A percentile compares a stretch with the other conserved stretches of the same genome.
Evolutionary conservation across 2,888 invertebrate species (phyloP).

Genomic region (Caenorhabditis sp.): DNA sequence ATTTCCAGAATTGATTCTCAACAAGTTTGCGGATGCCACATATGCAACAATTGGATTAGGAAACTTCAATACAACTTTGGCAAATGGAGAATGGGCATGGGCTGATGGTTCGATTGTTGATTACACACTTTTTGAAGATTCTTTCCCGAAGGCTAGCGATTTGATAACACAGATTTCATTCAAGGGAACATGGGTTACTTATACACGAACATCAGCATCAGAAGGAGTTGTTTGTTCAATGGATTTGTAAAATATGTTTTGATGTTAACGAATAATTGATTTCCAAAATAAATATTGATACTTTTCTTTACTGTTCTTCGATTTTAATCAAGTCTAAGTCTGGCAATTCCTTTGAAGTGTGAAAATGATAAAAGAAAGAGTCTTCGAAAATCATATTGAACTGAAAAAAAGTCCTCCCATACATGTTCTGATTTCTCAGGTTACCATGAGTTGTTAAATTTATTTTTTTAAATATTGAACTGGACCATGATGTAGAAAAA

Average conservation of each 20-base stretch:
- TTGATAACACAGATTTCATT: neutral
- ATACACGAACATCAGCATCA: neutral
- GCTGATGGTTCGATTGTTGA: neutral
- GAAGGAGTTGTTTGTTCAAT: neutral
- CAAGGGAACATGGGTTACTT: neutral
- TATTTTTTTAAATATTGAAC: no score
- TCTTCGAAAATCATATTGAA: no score
- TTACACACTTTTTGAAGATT: neutral
- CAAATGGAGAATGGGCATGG: neutral
- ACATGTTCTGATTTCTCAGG: no score
- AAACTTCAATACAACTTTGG: neutral
- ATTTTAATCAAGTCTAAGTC: no score
- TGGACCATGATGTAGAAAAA: no score
- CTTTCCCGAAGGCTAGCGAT: neutral
- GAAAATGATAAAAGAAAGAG: no score
- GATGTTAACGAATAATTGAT: no score
- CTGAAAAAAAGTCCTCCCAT: no score
- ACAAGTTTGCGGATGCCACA: neutral
- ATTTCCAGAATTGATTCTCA: neutral
- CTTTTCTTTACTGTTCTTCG: no score
- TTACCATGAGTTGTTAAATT: no score
- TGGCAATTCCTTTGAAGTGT: no score
- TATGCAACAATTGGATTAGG: neutral
- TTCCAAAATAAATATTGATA: no score
- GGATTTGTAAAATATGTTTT: neutral